Evolutionary conservation across 2,113 vertebrate genomes (phyloP), one percentile per base, ranked within the genome.

Genomic region (Buteo buteo): DNA sequence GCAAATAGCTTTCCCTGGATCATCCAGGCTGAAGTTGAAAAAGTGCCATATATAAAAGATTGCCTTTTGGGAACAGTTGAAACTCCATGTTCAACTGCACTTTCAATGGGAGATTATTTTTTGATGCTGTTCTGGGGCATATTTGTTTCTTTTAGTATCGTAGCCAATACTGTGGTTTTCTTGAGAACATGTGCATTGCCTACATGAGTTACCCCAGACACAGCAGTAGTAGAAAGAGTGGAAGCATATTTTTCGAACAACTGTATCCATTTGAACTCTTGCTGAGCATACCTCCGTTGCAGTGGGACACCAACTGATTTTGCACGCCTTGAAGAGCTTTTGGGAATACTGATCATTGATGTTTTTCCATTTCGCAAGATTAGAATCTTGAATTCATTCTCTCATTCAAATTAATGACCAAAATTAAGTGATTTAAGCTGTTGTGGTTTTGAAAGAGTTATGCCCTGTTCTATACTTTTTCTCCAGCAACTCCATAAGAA

Each of bases 1-100:
- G 57, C 52, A 94, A 93, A 90, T 77, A 92, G n/a, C 22, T 91
- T 93, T 88, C 36, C 25, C 70, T 76, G 26, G 38, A 47, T 90
- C 45, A 73, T 65, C 59, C 64, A 96, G 79, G 36, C 8, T 72
- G 57, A 88, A 54, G 34, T 10, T 84, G 57, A 95, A 87, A 82
- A 89, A 66, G 20, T 59, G 62, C 25, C 49, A 92, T 36, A n/a
- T 52, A 40, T 22, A 76, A 79, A 94, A 90, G 13, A 50, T 55
- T 72, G 61, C 12, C 28, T 91, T 88, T 79, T 58, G n/a, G 38
- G 22, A 91, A 54, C 17, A 49, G 36, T 26, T 86, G 47, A 69
- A 94, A 59, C 21, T 82, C 29, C 25, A 28, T 25, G 14, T 83
- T 55, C 9, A 93, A 26, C 9, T 64, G 20, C 19, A 44, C 7